These are phyloP conservation scores for Ictalurus furcatus DNA, from an alignment of 2,113 vertebrate species.

Conservation along the genomic window DNA sequence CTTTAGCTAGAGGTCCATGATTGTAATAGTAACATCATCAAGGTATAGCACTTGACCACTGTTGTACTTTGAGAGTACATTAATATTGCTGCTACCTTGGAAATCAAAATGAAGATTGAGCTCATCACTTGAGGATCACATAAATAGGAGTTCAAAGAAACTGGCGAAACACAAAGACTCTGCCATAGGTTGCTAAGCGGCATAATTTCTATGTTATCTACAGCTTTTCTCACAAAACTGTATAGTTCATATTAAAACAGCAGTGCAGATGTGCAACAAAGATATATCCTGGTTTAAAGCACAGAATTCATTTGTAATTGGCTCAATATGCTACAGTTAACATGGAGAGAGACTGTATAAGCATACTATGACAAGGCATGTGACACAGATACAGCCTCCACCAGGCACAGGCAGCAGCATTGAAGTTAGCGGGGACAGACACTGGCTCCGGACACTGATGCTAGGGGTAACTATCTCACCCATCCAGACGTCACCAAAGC, in stretches of 20 bases:
- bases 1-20: background rate
- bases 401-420: constrained; percentile 13
- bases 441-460: constrained; percentile 20
- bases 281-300: background rate
- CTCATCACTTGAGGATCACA: background rate
- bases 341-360: constrained; percentile 12
- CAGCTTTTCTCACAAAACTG: background rate
- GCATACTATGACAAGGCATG: constrained; percentile 13
- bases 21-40: background rate
- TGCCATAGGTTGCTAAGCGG: constrained; percentile 1
- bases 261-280: background rate
- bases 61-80: background rate
- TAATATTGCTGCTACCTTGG: background rate
- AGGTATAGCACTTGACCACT: background rate
- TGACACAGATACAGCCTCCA: constrained; percentile 10
- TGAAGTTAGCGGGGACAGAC: constrained; percentile 29
- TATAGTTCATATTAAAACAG: background rate
- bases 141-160: background rate
- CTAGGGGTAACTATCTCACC: constrained; percentile 75
- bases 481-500: constrained; percentile 96
- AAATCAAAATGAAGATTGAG: background rate
- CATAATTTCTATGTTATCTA: background rate
- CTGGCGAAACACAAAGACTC: background rate
- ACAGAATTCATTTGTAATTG: background rate
- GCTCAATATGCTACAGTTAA: background rate